Conservation (phyloP, 2,113 vertebrate genomes). For the Shinisaurus crocodilurus region DNA sequence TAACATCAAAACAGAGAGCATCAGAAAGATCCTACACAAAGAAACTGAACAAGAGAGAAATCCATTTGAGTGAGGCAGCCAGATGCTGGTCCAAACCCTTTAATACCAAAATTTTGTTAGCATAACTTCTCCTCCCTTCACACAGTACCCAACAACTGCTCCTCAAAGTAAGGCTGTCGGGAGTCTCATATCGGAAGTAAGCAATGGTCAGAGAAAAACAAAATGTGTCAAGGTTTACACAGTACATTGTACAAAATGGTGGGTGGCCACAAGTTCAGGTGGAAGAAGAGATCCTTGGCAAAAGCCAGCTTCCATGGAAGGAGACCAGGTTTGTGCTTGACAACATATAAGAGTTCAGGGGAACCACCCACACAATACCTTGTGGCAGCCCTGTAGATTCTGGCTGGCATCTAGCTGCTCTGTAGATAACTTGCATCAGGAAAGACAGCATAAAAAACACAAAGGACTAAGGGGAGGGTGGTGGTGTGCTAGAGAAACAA, state of each 20-base stretch:
- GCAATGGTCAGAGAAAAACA: background rate
- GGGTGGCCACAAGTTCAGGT: accelerated
- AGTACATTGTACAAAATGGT: background rate
- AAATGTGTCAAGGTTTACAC: background rate
- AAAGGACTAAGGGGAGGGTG: background rate
- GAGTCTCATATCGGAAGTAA: background rate
- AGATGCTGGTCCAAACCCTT: slow-evolving; percentile 34
- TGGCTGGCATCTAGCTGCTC: background rate
- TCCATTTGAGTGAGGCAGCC: slow-evolving; percentile 59
- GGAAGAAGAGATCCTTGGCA: accelerated
- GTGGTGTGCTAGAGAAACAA: accelerated
- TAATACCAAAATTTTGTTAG: slow-evolving; percentile 22
- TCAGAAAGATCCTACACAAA: slow-evolving; percentile 65
- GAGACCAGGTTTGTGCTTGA: background rate
- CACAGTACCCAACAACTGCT: background rate
- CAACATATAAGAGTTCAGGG: accelerated
- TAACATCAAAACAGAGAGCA: slow-evolving; percentile 65
- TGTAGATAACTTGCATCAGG: background rate
- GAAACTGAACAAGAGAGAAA: slow-evolving; percentile 63
- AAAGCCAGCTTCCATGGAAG: accelerated
- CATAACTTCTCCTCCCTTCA: background rate
- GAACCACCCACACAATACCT: accelerated
- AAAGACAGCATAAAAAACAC: background rate
- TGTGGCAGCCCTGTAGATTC: background rate
- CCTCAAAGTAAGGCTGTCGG: background rate